phyloP scores from a whole-genome alignment of 2,888 invertebrate genomes.

The Brassicogethes aeneus region DNA sequence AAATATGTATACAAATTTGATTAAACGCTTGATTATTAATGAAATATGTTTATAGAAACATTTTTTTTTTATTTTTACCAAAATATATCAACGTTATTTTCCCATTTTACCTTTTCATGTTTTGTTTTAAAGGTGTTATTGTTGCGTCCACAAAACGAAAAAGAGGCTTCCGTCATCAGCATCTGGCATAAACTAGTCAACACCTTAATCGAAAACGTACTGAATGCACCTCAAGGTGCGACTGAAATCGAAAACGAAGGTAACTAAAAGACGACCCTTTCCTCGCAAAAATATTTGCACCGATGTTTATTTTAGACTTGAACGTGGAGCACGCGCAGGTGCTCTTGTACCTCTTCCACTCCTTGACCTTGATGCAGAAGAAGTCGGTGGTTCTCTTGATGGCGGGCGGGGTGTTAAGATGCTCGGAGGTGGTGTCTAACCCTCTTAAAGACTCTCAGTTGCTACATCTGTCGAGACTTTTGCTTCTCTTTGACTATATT shows the following conservation, averaged over 20 bases:
- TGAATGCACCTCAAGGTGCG: slow-evolving; percentile 50
- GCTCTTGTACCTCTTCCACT: slow-evolving; percentile 87
- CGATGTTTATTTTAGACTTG: slow-evolving; percentile 61
- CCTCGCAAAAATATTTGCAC: slow-evolving; percentile 1
- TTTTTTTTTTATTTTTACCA: too few relatives aligned
- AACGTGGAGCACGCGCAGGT: slow-evolving; percentile 95
- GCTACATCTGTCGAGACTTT: slow-evolving; percentile 70
- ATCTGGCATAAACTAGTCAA: slow-evolving; percentile 89
- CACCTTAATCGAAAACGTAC: slow-evolving; percentile 79
- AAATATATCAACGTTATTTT: too few relatives aligned
- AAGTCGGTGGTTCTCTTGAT: slow-evolving; percentile 83
- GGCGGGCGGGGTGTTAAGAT: slow-evolving; percentile 63
- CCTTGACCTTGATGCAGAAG: slow-evolving; percentile 91
- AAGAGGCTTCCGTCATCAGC: slow-evolving; percentile 80
- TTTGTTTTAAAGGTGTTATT: slow-evolving; percentile 73
- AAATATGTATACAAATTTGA: too few relatives aligned
- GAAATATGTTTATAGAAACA: too few relatives aligned
- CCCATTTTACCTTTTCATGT: too few relatives aligned
- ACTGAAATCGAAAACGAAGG: slow-evolving; percentile 68
- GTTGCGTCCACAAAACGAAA: slow-evolving; percentile 71
- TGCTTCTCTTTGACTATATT: slow-evolving; percentile 85
- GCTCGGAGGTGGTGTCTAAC: slow-evolving; percentile 54
- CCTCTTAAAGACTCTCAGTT: slow-evolving; percentile 60
- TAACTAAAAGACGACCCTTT: slow-evolving; percentile 23
- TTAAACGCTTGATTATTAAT: too few relatives aligned